Evolutionary conservation across 2,113 vertebrate genomes (phyloP).

Genomic region (Lycaon pictus): DNA sequence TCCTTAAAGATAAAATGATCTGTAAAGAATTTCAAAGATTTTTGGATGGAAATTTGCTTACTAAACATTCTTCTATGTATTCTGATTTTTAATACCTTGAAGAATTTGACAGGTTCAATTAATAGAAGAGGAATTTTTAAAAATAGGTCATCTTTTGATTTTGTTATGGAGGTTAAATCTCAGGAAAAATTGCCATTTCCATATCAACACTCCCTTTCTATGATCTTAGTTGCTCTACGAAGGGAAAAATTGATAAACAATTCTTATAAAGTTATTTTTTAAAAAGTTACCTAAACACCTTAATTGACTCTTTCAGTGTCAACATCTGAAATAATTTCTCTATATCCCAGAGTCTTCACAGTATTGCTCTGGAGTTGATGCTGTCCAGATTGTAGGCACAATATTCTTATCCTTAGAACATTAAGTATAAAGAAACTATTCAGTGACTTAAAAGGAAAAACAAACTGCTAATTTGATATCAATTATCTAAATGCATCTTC

Average conservation of each 20-base stretch:
- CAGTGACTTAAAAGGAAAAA: conserved; percentile 75
- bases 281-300: not conserved
- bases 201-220: not conserved
- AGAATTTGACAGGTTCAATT: not conserved
- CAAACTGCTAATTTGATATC: conserved; percentile 67
- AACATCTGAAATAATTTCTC: not conserved
- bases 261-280: not conserved
- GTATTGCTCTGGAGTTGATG: not conserved
- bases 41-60: not conserved
- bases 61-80: not conserved
- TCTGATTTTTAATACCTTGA: not conserved
- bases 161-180: conserved; percentile 34
- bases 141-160: not conserved
- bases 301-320: not conserved
- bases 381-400: not conserved
- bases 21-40: not conserved
- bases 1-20: not conserved
- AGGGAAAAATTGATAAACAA: conserved; percentile 1
- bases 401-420: conserved; percentile 63
- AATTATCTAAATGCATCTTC: conserved; percentile 83
- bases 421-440: conserved; percentile 71
- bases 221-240: not conserved
- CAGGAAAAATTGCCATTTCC: not conserved
- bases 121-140: not conserved
- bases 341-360: not conserved